These are phyloP conservation scores for Reinhardtius hippoglossoides DNA, from an alignment of 2,113 vertebrate genomes.

Conservation along the genomic window DNA sequence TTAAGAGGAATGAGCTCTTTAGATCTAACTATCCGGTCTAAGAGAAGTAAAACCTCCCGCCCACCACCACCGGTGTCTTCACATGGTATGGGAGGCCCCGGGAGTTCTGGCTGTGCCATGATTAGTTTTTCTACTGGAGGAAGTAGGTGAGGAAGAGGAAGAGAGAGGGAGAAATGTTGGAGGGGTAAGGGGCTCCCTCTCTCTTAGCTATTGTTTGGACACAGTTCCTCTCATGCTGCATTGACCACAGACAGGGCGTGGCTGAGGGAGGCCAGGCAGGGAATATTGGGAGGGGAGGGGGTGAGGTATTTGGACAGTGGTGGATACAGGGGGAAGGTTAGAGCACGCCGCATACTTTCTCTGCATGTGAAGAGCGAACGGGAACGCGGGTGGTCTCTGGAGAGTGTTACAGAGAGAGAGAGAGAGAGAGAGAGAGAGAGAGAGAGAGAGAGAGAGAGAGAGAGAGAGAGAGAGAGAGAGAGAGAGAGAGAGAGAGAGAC, in stretches of 20 bases:
- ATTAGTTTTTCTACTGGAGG: constrained; percentile 56
- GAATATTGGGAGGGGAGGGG: constrained; percentile 29
- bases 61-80: constrained; percentile 11
- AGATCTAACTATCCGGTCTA: not conserved
- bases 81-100: constrained; percentile 15
- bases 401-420: constrained; percentile 30
- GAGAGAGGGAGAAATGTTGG: constrained; percentile 38
- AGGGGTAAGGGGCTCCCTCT: constrained; percentile 43
- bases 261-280: constrained; percentile 60
- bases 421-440: constrained; percentile 44
- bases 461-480: constrained; percentile 23
- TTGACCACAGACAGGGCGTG: constrained; percentile 80
- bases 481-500: constrained; percentile 23
- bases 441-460: constrained; percentile 17
- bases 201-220: constrained; percentile 78
- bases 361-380: constrained; percentile 61
- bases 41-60: constrained; percentile 9
- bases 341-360: constrained; percentile 58
- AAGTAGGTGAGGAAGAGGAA: constrained; percentile 62
- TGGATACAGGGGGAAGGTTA: constrained; percentile 54
- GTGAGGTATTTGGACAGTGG: constrained; percentile 35
- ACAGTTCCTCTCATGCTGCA: constrained; percentile 74
- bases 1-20: constrained; percentile 23
- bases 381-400: constrained; percentile 71
- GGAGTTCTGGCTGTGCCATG: constrained; percentile 21